A percentile compares a stretch with the other conserved stretches of the same genome.
These are phyloP conservation scores for Cossypha heuglini DNA, from an alignment of 2,797 vertebrate species.

Conservation along the genomic window DNA sequence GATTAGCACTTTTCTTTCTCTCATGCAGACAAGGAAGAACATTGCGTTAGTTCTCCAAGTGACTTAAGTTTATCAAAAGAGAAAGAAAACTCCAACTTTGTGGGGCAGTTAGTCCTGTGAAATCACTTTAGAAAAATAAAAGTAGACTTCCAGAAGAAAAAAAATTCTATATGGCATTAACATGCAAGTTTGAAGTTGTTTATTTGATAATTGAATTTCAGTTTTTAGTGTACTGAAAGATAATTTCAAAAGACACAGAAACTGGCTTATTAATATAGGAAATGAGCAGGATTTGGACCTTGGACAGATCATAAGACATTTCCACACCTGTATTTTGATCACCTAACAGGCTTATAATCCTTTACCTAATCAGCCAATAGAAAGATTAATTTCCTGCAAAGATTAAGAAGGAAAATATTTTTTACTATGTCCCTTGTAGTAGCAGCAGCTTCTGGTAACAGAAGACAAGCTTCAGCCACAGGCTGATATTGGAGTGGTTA, in stretches of 20 bases:
- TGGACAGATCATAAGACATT: not conserved
- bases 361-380: not conserved
- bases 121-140: not conserved
- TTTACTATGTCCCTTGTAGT: not conserved
- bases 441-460: not conserved
- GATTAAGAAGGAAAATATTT: not conserved
- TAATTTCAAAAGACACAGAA: not conserved
- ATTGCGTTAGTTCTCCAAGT: not conserved
- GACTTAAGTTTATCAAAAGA: not conserved
- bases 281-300: rapidly evolving
- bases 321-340: not conserved
- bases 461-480: not conserved
- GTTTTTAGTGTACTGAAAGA: not conserved
- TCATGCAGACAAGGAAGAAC: not conserved
- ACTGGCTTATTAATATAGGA: not conserved
- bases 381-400: not conserved
- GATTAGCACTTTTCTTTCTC: not conserved
- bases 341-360: not conserved
- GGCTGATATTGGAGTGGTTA: not conserved
- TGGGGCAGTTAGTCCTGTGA: not conserved
- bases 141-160: not conserved
- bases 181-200: not conserved
- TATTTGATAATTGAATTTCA: not conserved
- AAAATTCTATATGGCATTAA: not conserved
- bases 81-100: not conserved